Evolutionary conservation across 2,113 vertebrate species (phyloP).

Genomic region (Prochilodus magdalenae): DNA sequence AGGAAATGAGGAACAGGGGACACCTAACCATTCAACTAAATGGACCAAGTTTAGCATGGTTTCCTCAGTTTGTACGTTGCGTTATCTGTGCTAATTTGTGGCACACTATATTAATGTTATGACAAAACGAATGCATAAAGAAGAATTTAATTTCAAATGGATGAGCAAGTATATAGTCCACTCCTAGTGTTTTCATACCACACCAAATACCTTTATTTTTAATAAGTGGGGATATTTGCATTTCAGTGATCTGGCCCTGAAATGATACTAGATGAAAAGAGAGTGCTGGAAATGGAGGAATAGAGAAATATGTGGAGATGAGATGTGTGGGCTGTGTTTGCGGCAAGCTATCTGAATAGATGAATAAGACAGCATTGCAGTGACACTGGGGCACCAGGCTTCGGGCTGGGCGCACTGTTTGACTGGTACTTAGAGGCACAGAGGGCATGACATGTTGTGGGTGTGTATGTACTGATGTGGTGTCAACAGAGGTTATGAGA

Average conservation of each 20-base stretch:
- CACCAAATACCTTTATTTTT: neutral
- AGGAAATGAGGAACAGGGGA: too few species aligned
- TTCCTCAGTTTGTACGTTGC: too few species aligned
- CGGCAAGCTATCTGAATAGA: slow-evolving; percentile 16
- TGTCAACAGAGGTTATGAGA: slow-evolving; percentile 37
- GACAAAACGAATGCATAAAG: too few species aligned
- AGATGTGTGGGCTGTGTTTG: slow-evolving; percentile 38
- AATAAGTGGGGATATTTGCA: neutral
- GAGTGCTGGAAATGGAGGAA: neutral
- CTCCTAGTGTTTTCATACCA: too few species aligned
- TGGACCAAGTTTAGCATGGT: too few species aligned
- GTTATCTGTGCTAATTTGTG: too few species aligned
- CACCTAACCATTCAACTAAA: too few species aligned
- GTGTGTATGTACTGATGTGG: slow-evolving; percentile 8
- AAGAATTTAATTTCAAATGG: too few species aligned
- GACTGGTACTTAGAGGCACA: slow-evolving; percentile 33
- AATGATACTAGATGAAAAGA: neutral
- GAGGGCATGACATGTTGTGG: slow-evolving; percentile 25
- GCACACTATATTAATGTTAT: too few species aligned
- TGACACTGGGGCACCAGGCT: slow-evolving; percentile 48
- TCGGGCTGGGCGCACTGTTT: slow-evolving; percentile 40
- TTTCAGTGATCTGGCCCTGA: neutral
- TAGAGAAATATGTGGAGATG: slow-evolving; percentile 24
- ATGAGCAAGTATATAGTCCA: too few species aligned
- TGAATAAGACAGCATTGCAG: slow-evolving; percentile 24